Conservation (phyloP, 2,888 invertebrate genomes). For the Lissocephala sabroskyi region DNA sequence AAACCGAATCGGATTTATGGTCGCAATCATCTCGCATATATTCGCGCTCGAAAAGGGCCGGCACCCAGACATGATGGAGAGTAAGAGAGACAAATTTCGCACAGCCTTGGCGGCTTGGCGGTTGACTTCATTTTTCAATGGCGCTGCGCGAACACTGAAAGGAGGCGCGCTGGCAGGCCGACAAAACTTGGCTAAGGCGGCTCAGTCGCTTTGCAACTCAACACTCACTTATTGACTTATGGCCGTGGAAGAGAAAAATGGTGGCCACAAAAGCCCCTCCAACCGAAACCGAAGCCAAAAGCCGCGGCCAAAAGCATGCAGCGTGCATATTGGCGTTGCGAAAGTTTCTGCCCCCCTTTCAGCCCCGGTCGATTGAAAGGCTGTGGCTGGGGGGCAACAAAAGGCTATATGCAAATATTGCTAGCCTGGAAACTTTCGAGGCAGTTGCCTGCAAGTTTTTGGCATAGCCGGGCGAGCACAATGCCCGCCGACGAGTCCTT, state of each 20-base stretch:
- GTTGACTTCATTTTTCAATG: slow-evolving; percentile 45
- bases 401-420: slow-evolving; percentile 46
- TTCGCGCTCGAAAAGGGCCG: no score
- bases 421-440: slow-evolving; percentile 36
- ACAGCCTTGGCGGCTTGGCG: slow-evolving; percentile 24
- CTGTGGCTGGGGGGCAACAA: not conserved
- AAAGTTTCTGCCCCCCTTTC: no score
- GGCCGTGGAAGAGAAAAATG: slow-evolving; percentile 31
- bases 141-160: no score
- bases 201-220: slow-evolving; percentile 52
- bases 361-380: not conserved
- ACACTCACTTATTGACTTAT: slow-evolving; percentile 57
- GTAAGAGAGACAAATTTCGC: not conserved
- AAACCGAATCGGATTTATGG: slow-evolving; percentile 43
- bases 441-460: slow-evolving; percentile 37
- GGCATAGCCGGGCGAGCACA: no score
- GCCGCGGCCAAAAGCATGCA: slow-evolving; percentile 21
- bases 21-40: slow-evolving; percentile 32
- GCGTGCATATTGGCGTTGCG: slow-evolving; percentile 3
- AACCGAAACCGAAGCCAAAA: not conserved
- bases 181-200: slow-evolving; percentile 9
- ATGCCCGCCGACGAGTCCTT: no score
- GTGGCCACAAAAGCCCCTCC: slow-evolving; percentile 2
- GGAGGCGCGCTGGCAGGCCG: slow-evolving; percentile 16
- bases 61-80: no score